Evolutionary conservation across 2,888 invertebrate species (phyloP).

Genomic region (Yponomeuta sedellus): DNA sequence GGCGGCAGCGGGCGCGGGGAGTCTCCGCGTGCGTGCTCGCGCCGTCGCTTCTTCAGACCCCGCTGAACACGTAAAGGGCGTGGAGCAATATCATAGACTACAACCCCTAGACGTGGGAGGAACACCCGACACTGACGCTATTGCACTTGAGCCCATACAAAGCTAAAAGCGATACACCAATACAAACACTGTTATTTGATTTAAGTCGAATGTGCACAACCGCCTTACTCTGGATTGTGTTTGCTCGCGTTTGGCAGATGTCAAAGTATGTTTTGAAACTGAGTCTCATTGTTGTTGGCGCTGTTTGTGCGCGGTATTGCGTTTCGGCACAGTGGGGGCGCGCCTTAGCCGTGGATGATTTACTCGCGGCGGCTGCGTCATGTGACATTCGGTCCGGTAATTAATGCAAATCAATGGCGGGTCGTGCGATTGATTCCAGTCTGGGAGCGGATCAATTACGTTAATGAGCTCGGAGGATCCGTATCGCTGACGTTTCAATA

Average conservation of each 20-base stretch:
- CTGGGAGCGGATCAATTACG: slow-evolving; percentile 73
- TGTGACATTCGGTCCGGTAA: slow-evolving; percentile 65
- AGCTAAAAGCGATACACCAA: slow-evolving; percentile 70
- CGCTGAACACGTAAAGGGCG: slow-evolving; percentile 72
- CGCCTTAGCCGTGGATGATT: slow-evolving; percentile 1
- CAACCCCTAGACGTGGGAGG: slow-evolving; percentile 60
- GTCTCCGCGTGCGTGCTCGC: slow-evolving; percentile 42
- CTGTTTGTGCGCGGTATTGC: slow-evolving; percentile 49
- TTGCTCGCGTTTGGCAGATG: slow-evolving; percentile 75
- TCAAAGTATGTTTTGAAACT: slow-evolving; percentile 74
- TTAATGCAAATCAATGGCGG: slow-evolving; percentile 73
- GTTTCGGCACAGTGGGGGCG: not conserved
- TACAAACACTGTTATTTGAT: slow-evolving; percentile 63
- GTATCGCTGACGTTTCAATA: slow-evolving; percentile 67
- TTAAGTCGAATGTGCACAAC: slow-evolving; percentile 68
- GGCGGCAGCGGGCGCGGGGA: slow-evolving; percentile 29
- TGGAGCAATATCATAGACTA: slow-evolving; percentile 75
- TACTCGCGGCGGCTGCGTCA: slow-evolving; percentile 7
- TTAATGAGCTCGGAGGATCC: slow-evolving; percentile 66
- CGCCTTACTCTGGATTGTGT: slow-evolving; percentile 71
- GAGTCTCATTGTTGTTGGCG: slow-evolving; percentile 61
- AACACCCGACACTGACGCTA: slow-evolving; percentile 71
- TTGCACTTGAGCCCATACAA: slow-evolving; percentile 75
- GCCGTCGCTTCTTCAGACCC: slow-evolving; percentile 48
- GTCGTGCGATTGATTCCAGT: slow-evolving; percentile 64